These are phyloP conservation scores for Palloptera scutellata DNA, from an alignment of 2,888 invertebrate species.

Conservation along the genomic window DNA sequence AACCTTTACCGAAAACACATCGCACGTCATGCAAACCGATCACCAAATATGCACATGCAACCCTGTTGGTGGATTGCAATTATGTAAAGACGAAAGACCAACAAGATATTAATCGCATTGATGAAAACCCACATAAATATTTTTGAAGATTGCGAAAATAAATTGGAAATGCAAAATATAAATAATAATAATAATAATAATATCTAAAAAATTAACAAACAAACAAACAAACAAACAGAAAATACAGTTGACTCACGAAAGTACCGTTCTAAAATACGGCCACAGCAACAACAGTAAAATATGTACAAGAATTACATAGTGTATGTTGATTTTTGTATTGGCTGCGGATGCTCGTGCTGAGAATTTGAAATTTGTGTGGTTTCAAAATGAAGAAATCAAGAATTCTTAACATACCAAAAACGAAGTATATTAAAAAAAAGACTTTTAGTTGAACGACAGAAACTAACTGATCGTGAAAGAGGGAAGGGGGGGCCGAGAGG, in stretches of 20 bases:
- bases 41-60: no score
- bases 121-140: no score
- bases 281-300: constrained; percentile 12
- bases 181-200: no score
- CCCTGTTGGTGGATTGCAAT: no score
- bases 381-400: constrained; percentile 25
- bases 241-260: not conserved
- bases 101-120: no score
- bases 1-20: no score
- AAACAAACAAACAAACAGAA: not conserved
- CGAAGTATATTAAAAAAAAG: constrained; percentile 19
- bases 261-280: not conserved
- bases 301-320: constrained; percentile 3
- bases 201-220: no score
- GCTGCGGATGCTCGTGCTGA: constrained; percentile 25
- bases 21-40: no score
- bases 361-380: constrained; percentile 27
- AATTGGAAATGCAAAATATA: no score
- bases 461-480: not conserved
- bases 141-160: no score
- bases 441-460: constrained; percentile 12
- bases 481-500: not conserved
- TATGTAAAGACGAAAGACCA: no score
- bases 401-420: constrained; percentile 23
- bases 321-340: no score